Base-by-base conservation (phyloP, 2,797 vertebrate genomes). In the Poecilia picta region DNA sequence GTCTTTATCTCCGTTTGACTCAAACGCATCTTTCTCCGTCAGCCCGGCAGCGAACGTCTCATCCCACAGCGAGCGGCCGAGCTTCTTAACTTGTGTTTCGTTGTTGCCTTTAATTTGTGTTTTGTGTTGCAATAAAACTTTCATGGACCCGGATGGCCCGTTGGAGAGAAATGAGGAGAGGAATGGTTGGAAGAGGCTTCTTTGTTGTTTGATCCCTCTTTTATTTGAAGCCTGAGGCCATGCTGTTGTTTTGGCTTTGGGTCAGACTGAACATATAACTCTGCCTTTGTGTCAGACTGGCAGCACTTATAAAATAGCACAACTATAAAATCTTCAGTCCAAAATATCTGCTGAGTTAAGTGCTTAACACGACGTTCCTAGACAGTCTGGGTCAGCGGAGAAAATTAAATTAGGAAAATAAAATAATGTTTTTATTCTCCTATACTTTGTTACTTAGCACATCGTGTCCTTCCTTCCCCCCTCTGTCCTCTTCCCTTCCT, bases 181-280 rank as follows among this genome's bases (percentile, higher is more conserved):
- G 13, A 55, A 76, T 68, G 68, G 53, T 68, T 64, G 82, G 76
- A 76, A 68, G 28, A 66, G 75, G 84, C 83, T 81, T 89, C 83
- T 81, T 83, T 83, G 89, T 84, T 87, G 85, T 91, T 85, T 92
- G 86, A 87, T 91, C 87, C 85, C 75, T 87, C 72, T 77, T 89
- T 87, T 89, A 92, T 90, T 91, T 89, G 86, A 84, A 79, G 91
- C 89, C 88, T 0, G 75, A 84, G 92, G 87, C 84, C 0, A 0
- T 75, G 75, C 64, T 79, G 77, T 78, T 88, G 87, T 87, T 89
- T 87, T 90, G 79, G 78, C 87, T 86, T 76, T 59, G 71, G 73
- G 72, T 72, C 68, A 57, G 75, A 76, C 74, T 80, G 8, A 20
- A 64, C 85, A 76, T 86, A 88, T 78, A 89, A 33, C 23, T 62